Evolutionary conservation across 2,797 vertebrate genomes (phyloP).

Genomic region (Saxicola maurus): DNA sequence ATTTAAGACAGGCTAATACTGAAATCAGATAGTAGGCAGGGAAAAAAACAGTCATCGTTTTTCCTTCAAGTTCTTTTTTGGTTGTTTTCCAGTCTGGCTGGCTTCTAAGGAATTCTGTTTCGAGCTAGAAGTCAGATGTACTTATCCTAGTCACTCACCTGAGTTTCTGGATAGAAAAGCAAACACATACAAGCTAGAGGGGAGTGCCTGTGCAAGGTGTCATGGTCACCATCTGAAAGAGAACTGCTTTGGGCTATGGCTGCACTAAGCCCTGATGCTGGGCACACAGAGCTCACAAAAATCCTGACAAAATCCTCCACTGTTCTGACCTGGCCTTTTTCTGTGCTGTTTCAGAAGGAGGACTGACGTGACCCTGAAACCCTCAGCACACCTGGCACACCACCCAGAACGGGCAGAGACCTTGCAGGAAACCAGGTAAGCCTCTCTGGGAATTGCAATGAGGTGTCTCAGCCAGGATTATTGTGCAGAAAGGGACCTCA

Average conservation of each 20-base stretch:
- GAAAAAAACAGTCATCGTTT: background rate
- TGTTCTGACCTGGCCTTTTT: background rate
- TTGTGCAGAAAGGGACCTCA: background rate
- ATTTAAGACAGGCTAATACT: background rate
- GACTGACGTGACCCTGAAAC: background rate
- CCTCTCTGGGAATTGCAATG: background rate
- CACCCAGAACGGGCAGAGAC: fast-evolving
- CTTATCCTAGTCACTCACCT: background rate
- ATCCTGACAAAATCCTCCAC: background rate
- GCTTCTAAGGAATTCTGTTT: background rate
- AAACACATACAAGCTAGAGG: background rate
- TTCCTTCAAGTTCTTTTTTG: background rate
- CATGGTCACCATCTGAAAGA: background rate
- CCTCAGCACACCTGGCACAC: background rate
- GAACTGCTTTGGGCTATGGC: background rate
- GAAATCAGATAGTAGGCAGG: background rate
- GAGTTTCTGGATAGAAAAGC: background rate
- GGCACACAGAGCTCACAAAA: background rate
- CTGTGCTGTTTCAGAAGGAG: background rate
- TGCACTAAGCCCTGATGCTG: background rate
- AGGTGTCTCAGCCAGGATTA: background rate
- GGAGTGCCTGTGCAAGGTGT: background rate
- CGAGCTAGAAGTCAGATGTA: background rate
- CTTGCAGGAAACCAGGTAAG: background rate
- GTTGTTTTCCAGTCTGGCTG: background rate